Percentiles rank a stretch among this genome's conserved stretches.
Evolutionary conservation across 2,888 invertebrate species (phyloP).

Genomic region (Lydus trimaculatus): DNA sequence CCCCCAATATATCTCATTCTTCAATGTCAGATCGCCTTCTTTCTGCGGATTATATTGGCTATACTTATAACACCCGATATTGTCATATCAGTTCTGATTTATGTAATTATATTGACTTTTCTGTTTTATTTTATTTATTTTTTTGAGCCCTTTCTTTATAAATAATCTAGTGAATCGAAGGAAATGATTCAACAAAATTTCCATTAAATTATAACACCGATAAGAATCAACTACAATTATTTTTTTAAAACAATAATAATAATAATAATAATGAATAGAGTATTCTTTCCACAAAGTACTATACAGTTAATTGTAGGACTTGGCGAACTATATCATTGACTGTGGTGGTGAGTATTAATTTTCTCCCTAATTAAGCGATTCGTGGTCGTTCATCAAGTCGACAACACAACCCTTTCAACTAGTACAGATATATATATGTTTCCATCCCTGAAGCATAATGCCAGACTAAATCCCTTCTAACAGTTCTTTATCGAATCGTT

Average conservation of each 20-base stretch:
- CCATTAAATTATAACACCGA: not conserved
- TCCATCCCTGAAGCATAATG: constrained; percentile 35
- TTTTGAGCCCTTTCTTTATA: not conserved
- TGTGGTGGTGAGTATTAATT: constrained; percentile 51
- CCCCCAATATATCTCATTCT: constrained; percentile 38
- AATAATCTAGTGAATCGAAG: not conserved
- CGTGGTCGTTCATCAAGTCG: constrained; percentile 50
- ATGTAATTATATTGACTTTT: constrained; percentile 60
- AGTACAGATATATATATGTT: constrained; percentile 24
- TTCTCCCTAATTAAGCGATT: constrained; percentile 60
- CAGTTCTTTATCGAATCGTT: constrained; percentile 61
- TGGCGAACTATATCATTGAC: constrained; percentile 14
- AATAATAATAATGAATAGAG: not conserved
- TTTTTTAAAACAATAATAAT: constrained; percentile 20
- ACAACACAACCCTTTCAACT: constrained; percentile 51
- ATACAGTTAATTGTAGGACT: not conserved
- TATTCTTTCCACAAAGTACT: not conserved
- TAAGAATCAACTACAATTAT: constrained; percentile 14
- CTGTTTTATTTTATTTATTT: constrained; percentile 42
- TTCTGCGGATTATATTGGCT: constrained; percentile 55
- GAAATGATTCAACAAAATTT: constrained; percentile 4
- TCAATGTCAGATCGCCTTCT: constrained; percentile 47
- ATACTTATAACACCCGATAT: constrained; percentile 57
- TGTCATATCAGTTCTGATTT: constrained; percentile 58
- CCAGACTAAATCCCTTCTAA: constrained; percentile 44